Evolutionary conservation across 2,113 vertebrate species (phyloP).

Genomic region (Poicephalus gulielmi): DNA sequence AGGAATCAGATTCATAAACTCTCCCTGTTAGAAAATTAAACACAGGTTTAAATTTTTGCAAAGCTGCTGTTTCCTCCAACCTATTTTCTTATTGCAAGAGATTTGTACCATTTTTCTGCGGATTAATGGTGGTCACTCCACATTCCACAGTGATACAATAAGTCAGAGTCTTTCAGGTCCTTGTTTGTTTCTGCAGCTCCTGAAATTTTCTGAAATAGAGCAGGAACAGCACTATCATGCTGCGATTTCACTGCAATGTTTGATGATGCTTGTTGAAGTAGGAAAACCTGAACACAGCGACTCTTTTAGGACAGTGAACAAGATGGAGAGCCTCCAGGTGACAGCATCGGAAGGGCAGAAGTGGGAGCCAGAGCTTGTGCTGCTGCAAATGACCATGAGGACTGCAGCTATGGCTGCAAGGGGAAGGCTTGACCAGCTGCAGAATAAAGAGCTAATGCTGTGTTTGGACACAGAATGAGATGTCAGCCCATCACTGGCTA

Average conservation of each 20-base stretch:
- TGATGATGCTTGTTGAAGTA: not conserved
- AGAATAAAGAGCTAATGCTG: not conserved
- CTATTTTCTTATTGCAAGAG: slow-evolving; percentile 21
- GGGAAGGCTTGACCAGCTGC: not conserved
- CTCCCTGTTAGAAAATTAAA: slow-evolving; percentile 30
- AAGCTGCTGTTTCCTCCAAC: slow-evolving; percentile 44
- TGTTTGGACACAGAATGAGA: not conserved
- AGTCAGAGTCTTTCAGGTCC: not conserved
- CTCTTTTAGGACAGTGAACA: not conserved
- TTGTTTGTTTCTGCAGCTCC: not conserved
- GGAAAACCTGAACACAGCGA: not conserved
- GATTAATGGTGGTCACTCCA: not conserved
- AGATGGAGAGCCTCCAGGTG: not conserved
- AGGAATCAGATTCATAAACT: slow-evolving; percentile 24
- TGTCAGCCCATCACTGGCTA: not conserved
- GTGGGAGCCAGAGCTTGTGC: not conserved
- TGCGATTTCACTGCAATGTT: fast-evolving
- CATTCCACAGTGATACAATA: not conserved
- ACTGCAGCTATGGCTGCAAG: fast-evolving
- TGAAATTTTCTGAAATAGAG: not conserved
- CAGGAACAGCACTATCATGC: not conserved
- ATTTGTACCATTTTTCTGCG: slow-evolving; percentile 10
- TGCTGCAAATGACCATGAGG: not conserved
- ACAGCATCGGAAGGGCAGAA: not conserved
- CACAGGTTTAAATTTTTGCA: slow-evolving; percentile 5